phyloP scores from a whole-genome alignment of 2,888 invertebrate genomes.

The Lasius fuliginosus region DNA sequence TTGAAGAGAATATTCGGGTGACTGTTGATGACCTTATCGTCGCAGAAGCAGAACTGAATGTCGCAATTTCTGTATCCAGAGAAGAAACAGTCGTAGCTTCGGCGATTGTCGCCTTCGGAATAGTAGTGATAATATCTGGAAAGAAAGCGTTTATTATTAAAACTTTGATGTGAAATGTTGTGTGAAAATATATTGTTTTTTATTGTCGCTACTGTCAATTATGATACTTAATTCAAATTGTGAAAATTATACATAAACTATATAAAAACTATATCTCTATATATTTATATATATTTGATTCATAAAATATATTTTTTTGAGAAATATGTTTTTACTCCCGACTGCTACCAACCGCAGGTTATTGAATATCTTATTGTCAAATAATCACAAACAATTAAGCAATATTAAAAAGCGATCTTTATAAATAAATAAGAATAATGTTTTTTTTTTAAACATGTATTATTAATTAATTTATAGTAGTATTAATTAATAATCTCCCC shows the following conservation, averaged over 20 bases:
- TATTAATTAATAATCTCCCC: not conserved
- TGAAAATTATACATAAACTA: not conserved
- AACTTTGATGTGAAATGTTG: not conserved
- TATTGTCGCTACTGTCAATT: not conserved
- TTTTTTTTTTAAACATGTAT: not conserved
- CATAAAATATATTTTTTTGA: no score
- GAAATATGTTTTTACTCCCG: not conserved
- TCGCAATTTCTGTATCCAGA: conserved; percentile 57
- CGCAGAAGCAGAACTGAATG: conserved; percentile 9
- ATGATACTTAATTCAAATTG: not conserved
- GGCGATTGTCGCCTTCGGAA: conserved; percentile 51
- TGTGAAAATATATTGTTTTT: not conserved
- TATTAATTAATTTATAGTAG: not conserved
- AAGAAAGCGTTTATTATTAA: not conserved
- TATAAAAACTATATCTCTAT: no score
- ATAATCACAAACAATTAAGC: not conserved
- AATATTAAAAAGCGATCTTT: not conserved
- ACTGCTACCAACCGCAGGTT: no score
- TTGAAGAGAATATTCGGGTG: conserved; percentile 8
- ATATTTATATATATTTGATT: not conserved
- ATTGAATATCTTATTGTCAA: not conserved
- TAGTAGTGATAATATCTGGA: conserved; percentile 54
- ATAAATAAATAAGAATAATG: not conserved
- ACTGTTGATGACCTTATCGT: conserved; percentile 40
- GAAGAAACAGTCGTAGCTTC: conserved; percentile 37